phyloP scores from a whole-genome alignment of 2,888 invertebrate species.

The Himalopsyche kuldschensis region DNA sequence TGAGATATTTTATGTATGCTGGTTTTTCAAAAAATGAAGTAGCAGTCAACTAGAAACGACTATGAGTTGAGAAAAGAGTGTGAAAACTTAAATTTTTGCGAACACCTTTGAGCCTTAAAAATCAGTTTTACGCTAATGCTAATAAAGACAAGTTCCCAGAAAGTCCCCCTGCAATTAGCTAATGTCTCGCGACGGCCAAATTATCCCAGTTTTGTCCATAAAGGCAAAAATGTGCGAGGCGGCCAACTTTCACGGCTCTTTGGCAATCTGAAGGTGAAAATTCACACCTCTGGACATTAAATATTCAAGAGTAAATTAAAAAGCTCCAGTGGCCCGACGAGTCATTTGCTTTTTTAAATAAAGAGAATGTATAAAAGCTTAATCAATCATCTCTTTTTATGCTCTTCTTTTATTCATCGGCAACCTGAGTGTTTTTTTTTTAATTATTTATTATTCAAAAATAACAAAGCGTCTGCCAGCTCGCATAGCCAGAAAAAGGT shows the following conservation, averaged over 20 bases:
- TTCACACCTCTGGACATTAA: conserved; percentile 34
- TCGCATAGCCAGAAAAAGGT: background rate
- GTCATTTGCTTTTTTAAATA: conserved; percentile 35
- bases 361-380: conserved; percentile 39
- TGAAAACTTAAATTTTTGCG: background rate
- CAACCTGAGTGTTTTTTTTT: conserved; percentile 37
- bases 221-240: background rate
- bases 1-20: too few relatives aligned
- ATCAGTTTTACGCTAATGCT: conserved; percentile 14
- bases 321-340: conserved; percentile 25
- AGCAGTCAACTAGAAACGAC: too few relatives aligned
- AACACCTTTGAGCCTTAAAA: conserved; percentile 5
- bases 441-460: conserved; percentile 38
- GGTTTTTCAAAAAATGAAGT: too few relatives aligned
- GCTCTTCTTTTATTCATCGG: conserved; percentile 35
- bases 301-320: conserved; percentile 35
- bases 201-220: background rate
- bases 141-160: conserved; percentile 25
- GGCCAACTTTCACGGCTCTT: conserved; percentile 1
- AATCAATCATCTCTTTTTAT: conserved; percentile 37
- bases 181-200: conserved; percentile 20
- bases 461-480: conserved; percentile 14
- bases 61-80: background rate
- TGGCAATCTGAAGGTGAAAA: conserved; percentile 5
- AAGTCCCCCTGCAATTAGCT: conserved; percentile 24